Percentiles rank a stretch among this genome's conserved stretches.
Conservation (phyloP, 2,113 vertebrate species). For the Sardina pilchardus region DNA sequence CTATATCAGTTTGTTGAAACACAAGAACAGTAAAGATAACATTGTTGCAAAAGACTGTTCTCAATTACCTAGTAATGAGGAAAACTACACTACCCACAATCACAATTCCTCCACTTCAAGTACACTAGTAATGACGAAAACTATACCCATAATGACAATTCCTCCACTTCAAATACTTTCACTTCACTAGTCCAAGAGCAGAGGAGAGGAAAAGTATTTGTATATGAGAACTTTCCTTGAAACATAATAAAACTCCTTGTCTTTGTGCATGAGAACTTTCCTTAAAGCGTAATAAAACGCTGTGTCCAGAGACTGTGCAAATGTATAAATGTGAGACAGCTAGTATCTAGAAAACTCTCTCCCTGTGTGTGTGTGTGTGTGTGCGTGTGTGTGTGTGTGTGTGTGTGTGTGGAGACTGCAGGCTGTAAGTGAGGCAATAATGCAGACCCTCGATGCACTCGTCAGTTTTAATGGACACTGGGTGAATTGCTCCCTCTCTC, state of each 20-base stretch:
- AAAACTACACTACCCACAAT: neutral
- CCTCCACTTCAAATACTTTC: neutral
- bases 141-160: too few species aligned
- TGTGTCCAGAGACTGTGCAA: neutral
- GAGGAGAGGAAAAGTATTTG: neutral
- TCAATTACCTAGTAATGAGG: neutral
- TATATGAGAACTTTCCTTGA: slow-evolving; percentile 54
- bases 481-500: too few species aligned
- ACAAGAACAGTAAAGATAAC: neutral
- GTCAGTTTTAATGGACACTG: too few species aligned
- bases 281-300: slow-evolving; percentile 70
- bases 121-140: neutral
- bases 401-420: slow-evolving; percentile 49
- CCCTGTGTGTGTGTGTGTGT: slow-evolving; percentile 4
- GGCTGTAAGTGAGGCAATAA: slow-evolving; percentile 45
- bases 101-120: neutral
- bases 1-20: neutral
- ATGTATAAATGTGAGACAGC: neutral
- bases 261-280: neutral
- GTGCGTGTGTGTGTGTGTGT: slow-evolving; percentile 38
- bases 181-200: neutral
- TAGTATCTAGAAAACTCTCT: slow-evolving; percentile 4
- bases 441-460: neutral
- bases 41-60: neutral
- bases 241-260: slow-evolving; percentile 60